Percentiles rank a stretch among this genome's conserved stretches.
phyloP scores from a whole-genome alignment of 2,888 invertebrate species.

The Drosophila atroscutellata region DNA sequence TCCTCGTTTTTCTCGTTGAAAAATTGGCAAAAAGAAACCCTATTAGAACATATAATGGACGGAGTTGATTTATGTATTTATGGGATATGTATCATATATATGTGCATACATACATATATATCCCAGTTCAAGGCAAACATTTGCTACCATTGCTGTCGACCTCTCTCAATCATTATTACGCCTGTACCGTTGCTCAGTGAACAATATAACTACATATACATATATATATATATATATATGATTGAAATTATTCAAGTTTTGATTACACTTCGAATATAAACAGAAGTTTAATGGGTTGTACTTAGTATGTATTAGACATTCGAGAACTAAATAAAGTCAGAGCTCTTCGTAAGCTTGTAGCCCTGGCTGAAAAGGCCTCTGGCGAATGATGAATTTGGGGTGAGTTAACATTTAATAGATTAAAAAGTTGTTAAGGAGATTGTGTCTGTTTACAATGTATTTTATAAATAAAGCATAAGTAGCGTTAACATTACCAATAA shows the following conservation, averaged over 20 bases:
- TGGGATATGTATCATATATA: conserved; percentile 37
- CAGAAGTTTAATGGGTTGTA: background rate
- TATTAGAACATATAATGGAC: conserved; percentile 60
- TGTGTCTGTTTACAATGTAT: background rate
- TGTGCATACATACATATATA: background rate
- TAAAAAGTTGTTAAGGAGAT: background rate
- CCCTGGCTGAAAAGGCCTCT: background rate
- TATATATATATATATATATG: background rate
- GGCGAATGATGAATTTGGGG: background rate
- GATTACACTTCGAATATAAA: background rate
- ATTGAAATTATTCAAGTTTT: background rate
- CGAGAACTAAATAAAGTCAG: background rate
- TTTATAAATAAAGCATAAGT: background rate
- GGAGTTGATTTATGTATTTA: conserved; percentile 70
- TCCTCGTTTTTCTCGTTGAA: conserved; percentile 49
- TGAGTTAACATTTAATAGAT: background rate
- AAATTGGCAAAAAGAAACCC: conserved; percentile 57
- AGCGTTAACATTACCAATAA: background rate
- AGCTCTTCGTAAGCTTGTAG: background rate
- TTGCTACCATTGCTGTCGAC: background rate
- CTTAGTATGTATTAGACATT: background rate
- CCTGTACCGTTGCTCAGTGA: background rate
- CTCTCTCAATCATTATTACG: background rate
- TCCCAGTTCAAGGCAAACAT: conserved; percentile 12
- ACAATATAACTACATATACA: background rate